These are phyloP conservation scores for Automeris io DNA, from an alignment of 2,888 invertebrate genomes.

Conservation along the genomic window DNA sequence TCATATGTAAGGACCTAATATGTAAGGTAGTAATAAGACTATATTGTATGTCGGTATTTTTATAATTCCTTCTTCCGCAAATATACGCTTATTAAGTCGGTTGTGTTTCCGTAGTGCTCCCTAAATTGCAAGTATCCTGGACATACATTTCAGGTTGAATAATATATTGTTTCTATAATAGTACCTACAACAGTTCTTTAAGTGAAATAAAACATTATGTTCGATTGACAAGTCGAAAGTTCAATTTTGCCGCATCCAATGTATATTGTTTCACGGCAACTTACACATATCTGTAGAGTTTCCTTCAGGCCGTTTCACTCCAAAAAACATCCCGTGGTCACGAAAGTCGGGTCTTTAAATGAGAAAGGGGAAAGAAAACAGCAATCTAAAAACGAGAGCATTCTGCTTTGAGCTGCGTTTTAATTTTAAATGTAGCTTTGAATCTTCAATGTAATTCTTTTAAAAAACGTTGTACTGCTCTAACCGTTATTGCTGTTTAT, in stretches of 20 bases:
- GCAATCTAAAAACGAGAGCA: slow-evolving; percentile 10
- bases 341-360: slow-evolving; percentile 28
- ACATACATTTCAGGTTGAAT: too few species aligned
- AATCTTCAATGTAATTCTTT: slow-evolving; percentile 7
- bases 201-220: too few species aligned
- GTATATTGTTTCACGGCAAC: background rate
- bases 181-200: too few species aligned
- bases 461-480: background rate
- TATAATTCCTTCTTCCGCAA: too few species aligned
- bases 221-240: background rate
- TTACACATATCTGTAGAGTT: slow-evolving; percentile 17
- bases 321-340: slow-evolving; percentile 32
- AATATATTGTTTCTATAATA: too few species aligned
- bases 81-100: too few species aligned
- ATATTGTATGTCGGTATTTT: too few species aligned
- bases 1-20: too few species aligned
- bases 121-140: too few species aligned
- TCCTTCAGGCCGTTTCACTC: slow-evolving; percentile 38
- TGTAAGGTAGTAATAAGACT: too few species aligned
- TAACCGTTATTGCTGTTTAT: background rate
- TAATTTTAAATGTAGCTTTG: slow-evolving; percentile 14
- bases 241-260: background rate
- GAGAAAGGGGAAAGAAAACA: slow-evolving; percentile 32
- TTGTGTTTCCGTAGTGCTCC: too few species aligned
- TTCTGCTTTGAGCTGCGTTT: slow-evolving; percentile 7